These are phyloP conservation scores for Coronaproctus castanopsis DNA, from an alignment of 2,888 invertebrate species.

Conservation along the genomic window DNA sequence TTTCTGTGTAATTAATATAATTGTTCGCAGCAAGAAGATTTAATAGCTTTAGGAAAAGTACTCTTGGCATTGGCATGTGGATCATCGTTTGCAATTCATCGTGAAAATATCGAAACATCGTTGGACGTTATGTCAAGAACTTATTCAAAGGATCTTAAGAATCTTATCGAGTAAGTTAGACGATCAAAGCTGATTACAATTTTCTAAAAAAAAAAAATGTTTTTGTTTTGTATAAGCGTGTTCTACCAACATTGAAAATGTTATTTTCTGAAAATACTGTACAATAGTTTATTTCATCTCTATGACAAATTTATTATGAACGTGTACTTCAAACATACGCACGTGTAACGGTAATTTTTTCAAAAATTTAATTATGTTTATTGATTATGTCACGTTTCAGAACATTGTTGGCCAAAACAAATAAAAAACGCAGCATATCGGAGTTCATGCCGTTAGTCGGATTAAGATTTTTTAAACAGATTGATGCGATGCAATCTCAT, in stretches of 20 bases:
- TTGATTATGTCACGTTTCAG: no score
- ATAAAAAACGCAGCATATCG: slow-evolving; percentile 55
- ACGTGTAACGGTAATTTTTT: no score
- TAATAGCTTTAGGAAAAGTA: slow-evolving; percentile 73
- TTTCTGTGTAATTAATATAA: no score
- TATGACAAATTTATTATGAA: no score
- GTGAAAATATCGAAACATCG: slow-evolving; percentile 69
- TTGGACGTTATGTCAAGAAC: slow-evolving; percentile 72
- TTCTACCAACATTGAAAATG: no score
- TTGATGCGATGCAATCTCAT: slow-evolving; percentile 71
- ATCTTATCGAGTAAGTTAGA: slow-evolving; percentile 65
- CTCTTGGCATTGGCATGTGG: slow-evolving; percentile 85
- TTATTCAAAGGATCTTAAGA: slow-evolving; percentile 84
- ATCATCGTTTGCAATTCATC: slow-evolving; percentile 63
- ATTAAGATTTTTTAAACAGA: slow-evolving; percentile 85
- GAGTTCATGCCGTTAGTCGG: slow-evolving; percentile 99
- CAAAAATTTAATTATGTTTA: no score
- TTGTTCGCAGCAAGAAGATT: slow-evolving; percentile 73
- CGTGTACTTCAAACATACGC: no score
- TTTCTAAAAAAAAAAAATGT: not conserved
- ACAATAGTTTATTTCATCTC: no score
- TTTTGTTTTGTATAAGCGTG: no score
- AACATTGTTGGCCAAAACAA: slow-evolving; percentile 45
- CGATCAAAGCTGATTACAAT: not conserved
- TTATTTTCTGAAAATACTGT: no score